Evolutionary conservation across 1,140 invertebrate species (phyloP).

Genomic region (Hypothenemus hampei): DNA sequence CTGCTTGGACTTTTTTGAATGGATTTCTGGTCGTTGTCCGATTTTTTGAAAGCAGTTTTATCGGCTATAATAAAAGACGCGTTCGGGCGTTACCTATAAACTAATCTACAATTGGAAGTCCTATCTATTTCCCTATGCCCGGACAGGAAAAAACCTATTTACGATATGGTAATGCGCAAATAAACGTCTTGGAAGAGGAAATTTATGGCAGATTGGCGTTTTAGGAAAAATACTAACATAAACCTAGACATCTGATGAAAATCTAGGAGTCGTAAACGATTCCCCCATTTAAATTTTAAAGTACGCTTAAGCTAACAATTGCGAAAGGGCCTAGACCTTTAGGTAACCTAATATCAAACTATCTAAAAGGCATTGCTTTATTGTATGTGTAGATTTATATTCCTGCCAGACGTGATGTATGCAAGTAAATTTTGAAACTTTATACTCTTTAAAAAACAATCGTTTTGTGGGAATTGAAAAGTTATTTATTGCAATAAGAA

Average conservation of each 20-base stretch:
- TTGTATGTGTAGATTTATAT: constrained; percentile 17
- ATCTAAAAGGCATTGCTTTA: constrained; percentile 11
- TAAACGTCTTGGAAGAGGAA: constrained; percentile 19
- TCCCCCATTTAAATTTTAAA: constrained; percentile 5
- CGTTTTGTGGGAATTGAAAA: constrained; percentile 14
- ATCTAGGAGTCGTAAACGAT: constrained; percentile 24
- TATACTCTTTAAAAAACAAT: constrained; percentile 5
- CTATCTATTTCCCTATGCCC: constrained; percentile 15
- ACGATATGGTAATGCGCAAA: constrained; percentile 28
- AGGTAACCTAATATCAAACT: constrained; percentile 21
- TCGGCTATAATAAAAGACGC: neutral
- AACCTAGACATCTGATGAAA: constrained; percentile 27
- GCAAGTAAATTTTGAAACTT: constrained; percentile 17
- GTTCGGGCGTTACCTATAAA: neutral
- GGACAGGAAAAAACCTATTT: constrained; percentile 20
- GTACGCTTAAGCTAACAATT: neutral
- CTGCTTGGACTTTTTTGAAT: no score
- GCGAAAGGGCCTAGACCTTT: neutral
- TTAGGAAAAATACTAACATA: constrained; percentile 26
- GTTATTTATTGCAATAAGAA: neutral
- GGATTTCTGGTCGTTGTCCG: no score
- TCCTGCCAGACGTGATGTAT: constrained; percentile 6
- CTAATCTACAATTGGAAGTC: constrained; percentile 13
- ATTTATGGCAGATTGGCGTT: constrained; percentile 28
- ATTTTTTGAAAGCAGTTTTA: neutral